These are phyloP conservation scores for Callithrix jacchus DNA, from an alignment of 2,113 vertebrate species.

Conservation along the genomic window DNA sequence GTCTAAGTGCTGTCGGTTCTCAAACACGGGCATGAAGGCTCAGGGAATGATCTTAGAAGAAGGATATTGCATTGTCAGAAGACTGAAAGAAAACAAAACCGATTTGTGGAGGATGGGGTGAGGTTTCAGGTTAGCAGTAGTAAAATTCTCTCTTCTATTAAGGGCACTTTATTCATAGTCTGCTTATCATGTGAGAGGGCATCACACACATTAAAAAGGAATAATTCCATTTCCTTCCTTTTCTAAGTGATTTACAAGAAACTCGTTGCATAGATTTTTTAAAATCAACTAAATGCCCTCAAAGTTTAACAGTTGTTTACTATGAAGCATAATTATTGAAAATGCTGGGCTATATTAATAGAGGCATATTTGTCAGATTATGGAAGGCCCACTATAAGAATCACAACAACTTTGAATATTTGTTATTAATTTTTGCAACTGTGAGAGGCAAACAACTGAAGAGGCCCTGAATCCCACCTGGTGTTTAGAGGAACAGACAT, in stretches of 20 bases:
- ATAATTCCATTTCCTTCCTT: neutral
- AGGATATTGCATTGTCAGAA: rapidly evolving
- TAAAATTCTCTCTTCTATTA: neutral
- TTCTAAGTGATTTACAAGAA: neutral
- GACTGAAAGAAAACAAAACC: neutral
- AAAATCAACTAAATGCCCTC: neutral
- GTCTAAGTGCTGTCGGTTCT: no score
- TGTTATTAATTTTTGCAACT: neutral
- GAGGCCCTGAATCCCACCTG: rapidly evolving
- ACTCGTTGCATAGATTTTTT: neutral
- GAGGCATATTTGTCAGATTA: neutral
- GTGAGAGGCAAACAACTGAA: neutral
- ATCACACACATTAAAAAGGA: rapidly evolving
- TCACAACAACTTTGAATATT: neutral
- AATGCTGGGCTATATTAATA: neutral
- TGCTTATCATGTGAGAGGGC: no score
- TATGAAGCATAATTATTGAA: neutral
- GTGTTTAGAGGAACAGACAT: rapidly evolving
- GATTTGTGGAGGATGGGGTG: rapidly evolving
- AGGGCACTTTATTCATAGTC: neutral
- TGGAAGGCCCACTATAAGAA: neutral
- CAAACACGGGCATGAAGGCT: rapidly evolving
- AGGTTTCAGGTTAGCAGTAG: rapidly evolving
- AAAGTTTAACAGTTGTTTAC: neutral
- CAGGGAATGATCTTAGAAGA: neutral